Evolutionary conservation across 1,140 invertebrate species (phyloP).

Genomic region (Drusus annulatus): DNA sequence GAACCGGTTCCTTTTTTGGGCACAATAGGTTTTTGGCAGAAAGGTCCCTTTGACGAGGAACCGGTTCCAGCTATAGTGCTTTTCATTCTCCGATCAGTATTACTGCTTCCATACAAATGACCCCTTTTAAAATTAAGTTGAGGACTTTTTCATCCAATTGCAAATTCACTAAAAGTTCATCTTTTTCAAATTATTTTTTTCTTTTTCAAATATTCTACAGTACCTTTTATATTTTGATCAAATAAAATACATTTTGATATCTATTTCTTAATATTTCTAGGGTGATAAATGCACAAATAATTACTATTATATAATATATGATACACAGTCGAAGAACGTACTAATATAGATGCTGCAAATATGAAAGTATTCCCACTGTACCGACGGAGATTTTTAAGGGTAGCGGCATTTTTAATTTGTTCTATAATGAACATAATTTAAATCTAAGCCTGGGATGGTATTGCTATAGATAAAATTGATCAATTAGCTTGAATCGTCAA

Average conservation of each 20-base stretch:
- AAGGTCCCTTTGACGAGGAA: too few species aligned
- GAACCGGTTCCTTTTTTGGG: too few species aligned
- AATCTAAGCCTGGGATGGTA: background rate
- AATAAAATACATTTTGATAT: background rate
- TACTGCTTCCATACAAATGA: too few species aligned
- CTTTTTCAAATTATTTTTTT: background rate
- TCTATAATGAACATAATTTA: background rate
- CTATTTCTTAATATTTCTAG: conserved; percentile 7
- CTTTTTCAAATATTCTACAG: background rate
- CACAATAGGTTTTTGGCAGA: too few species aligned
- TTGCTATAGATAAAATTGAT: conserved; percentile 1
- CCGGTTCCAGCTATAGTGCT: too few species aligned
- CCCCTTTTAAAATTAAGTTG: too few species aligned
- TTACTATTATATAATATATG: conserved; percentile 5
- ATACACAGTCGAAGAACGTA: background rate
- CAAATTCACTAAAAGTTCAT: too few species aligned
- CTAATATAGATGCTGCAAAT: background rate
- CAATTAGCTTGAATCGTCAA: background rate
- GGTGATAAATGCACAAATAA: too few species aligned
- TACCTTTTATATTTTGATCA: conserved; percentile 1
- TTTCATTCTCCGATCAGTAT: too few species aligned
- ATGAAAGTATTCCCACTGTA: background rate
- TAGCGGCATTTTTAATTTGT: background rate
- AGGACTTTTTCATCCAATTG: too few species aligned
- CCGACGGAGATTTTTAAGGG: conserved; percentile 2